A percentile compares a stretch with the other conserved stretches of the same genome.
phyloP scores from a whole-genome alignment of 2,113 vertebrate genomes.

The Abramis brama region DNA sequence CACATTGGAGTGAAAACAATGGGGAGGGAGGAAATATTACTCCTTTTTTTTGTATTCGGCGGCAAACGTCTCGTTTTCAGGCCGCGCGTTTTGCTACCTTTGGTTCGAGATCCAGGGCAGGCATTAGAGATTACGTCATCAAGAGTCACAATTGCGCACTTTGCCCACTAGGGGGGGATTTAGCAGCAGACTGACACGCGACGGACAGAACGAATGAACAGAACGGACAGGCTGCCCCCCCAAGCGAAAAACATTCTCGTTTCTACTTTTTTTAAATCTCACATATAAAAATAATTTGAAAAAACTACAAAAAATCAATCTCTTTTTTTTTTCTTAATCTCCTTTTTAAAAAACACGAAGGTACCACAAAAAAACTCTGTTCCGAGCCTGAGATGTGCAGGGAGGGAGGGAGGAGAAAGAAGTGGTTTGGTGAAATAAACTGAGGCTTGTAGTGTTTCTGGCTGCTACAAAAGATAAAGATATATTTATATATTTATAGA shows the following conservation, averaged over 20 bases:
- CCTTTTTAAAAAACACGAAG: conserved; percentile 89
- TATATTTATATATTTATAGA: conserved; percentile 66
- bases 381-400: conserved; percentile 96
- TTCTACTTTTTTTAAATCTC: conserved; percentile 94
- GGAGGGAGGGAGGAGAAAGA: conserved; percentile 79
- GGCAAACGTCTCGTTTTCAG: conserved; percentile 85
- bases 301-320: conserved; percentile 96
- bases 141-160: conserved; percentile 95
- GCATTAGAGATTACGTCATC: conserved; percentile 84
- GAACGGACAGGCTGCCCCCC: conserved; percentile 87
- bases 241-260: conserved; percentile 92
- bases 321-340: conserved; percentile 80
- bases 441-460: conserved; percentile 96
- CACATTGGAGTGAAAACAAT: conserved; percentile 68
- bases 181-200: conserved; percentile 73
- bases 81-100: conserved; percentile 90
- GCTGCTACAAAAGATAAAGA: conserved; percentile 97
- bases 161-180: conserved; percentile 79
- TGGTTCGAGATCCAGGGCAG: conserved; percentile 94
- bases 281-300: conserved; percentile 99
- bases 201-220: conserved; percentile 60
- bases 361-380: conserved; percentile 97
- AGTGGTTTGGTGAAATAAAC: conserved; percentile 49
- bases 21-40: conserved; percentile 3
- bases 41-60: conserved; percentile 69